Percentiles rank a stretch among this genome's conserved stretches.
Conservation (phyloP, 2,113 vertebrate genomes). For the Chionomys nivalis region DNA sequence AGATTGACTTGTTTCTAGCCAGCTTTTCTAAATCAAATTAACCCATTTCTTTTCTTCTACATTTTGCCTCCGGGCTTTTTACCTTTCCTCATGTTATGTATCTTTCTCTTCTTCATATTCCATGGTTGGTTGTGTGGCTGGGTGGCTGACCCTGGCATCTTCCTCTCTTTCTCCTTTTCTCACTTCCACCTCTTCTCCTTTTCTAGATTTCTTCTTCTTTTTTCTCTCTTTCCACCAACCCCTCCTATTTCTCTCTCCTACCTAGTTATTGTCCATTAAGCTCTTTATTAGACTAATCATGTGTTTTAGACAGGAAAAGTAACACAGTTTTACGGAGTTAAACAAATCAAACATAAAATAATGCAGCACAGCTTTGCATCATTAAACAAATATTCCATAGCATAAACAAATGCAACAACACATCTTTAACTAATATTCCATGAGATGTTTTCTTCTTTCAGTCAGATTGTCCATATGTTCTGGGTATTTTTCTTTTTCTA, state of each 20-base stretch:
- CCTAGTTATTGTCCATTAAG: not conserved
- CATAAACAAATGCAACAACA: not conserved
- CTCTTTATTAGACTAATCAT: not conserved
- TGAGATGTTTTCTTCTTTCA: not conserved
- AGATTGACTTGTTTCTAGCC: not conserved
- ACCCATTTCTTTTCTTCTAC: not conserved
- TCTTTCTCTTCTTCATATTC: not conserved
- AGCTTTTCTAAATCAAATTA: not conserved
- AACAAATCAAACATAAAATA: not conserved
- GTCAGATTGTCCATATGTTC: not conserved
- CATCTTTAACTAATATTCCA: not conserved
- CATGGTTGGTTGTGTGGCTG: not conserved
- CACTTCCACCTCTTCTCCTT: not conserved
- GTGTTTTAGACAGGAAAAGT: not conserved
- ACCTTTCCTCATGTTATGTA: not conserved
- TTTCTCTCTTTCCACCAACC: not conserved
- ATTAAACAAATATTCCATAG: not conserved
- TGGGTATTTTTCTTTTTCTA: constrained; percentile 4
- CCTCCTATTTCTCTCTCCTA: not conserved
- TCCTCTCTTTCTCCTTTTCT: not conserved
- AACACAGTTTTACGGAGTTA: not conserved
- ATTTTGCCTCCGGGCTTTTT: not conserved
- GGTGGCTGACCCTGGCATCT: not conserved
- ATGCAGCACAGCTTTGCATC: not conserved
- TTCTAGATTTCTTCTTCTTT: not conserved